A percentile compares a stretch with the other conserved stretches of the same genome.
Evolutionary conservation across 2,888 invertebrate genomes (phyloP).

Genomic region (Lepeophtheirus nordmannii): DNA sequence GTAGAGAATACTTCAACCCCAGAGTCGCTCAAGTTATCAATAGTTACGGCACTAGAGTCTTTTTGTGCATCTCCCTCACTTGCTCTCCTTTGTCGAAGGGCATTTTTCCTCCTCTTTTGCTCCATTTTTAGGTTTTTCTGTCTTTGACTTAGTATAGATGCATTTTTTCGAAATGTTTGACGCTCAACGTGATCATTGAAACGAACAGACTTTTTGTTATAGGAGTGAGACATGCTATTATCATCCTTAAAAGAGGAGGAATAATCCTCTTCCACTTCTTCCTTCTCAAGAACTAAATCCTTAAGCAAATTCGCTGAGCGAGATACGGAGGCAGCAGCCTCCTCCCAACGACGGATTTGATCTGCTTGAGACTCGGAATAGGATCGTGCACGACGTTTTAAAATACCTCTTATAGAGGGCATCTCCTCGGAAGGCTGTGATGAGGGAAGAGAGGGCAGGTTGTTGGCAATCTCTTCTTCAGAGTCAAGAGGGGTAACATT

Average conservation of each 20-base stretch:
- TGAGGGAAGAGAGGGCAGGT: neutral
- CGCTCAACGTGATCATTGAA: neutral
- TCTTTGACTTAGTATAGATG: neutral
- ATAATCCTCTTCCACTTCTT: neutral
- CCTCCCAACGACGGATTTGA: conserved; percentile 3
- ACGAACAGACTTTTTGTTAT: neutral
- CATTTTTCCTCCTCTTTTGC: neutral
- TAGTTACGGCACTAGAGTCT: neutral
- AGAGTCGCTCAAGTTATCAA: neutral
- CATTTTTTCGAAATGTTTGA: neutral
- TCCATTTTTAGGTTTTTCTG: neutral
- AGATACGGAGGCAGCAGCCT: neutral
- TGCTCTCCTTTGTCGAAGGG: neutral
- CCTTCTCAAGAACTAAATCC: neutral
- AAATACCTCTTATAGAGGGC: neutral
- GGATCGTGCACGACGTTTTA: neutral
- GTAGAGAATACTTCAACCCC: neutral
- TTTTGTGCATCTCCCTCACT: neutral
- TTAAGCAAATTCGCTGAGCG: neutral
- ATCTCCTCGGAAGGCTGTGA: neutral
- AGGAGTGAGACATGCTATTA: neutral
- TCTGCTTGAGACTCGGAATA: neutral
- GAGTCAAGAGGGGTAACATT: neutral
- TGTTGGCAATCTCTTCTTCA: neutral
- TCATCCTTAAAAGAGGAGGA: neutral